Evolutionary conservation across 2,113 vertebrate genomes (phyloP).

Genomic region (Apteryx owenii): DNA sequence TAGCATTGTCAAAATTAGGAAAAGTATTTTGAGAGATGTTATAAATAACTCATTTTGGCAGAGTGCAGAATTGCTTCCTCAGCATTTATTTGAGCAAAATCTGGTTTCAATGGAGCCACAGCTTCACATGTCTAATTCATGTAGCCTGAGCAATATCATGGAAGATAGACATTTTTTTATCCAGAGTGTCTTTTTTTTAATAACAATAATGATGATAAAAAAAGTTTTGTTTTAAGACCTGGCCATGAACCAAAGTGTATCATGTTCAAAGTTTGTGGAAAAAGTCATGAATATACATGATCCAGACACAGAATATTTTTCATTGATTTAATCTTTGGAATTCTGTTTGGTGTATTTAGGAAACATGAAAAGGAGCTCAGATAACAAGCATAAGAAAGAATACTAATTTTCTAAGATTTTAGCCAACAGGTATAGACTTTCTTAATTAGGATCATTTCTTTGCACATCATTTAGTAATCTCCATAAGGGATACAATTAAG

Average conservation of each 20-base stretch:
- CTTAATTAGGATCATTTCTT: background rate
- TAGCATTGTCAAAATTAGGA: slow-evolving; percentile 16
- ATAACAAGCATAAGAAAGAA: background rate
- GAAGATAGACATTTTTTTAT: background rate
- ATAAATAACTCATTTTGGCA: slow-evolving; percentile 16
- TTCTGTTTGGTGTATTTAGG: background rate
- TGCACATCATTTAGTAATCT: background rate
- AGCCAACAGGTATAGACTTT: background rate
- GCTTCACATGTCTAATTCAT: background rate
- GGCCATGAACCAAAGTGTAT: slow-evolving; percentile 1
- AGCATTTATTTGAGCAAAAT: slow-evolving; percentile 40
- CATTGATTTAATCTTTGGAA: background rate
- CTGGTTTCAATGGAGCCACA: slow-evolving; percentile 38
- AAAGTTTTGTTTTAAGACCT: slow-evolving; percentile 28
- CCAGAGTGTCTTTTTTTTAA: background rate
- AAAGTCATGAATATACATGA: background rate
- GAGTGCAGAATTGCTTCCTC: slow-evolving; percentile 22
- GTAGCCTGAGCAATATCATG: slow-evolving; percentile 10
- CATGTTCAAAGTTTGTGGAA: slow-evolving; percentile 28
- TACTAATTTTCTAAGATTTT: background rate
- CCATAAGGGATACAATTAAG: background rate
- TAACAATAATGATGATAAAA: background rate
- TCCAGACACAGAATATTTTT: background rate
- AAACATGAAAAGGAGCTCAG: background rate
- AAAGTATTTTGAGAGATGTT: slow-evolving; percentile 7